A percentile compares a stretch with the other conserved stretches of the same genome.
Evolutionary conservation across 1,140 invertebrate species (phyloP).

Genomic region (Phortica variegata): DNA sequence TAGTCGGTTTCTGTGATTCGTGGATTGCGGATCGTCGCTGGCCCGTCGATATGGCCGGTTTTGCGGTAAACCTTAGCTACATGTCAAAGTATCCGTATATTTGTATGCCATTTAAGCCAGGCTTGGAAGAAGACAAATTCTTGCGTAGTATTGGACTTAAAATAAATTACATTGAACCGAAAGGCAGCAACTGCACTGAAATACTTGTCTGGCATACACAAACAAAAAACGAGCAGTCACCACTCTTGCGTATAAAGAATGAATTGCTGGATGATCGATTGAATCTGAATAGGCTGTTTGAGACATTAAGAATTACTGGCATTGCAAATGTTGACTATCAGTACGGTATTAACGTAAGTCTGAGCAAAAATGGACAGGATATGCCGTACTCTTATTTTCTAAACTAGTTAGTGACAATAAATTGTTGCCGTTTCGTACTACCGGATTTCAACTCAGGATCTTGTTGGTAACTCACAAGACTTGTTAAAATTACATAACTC

Average conservation of each 20-base stretch:
- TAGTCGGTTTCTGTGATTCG: conserved; percentile 74
- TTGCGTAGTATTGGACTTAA: conserved; percentile 66
- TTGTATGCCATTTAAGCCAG: conserved; percentile 69
- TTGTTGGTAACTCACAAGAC: no score
- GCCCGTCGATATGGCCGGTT: conserved; percentile 86
- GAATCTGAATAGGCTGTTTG: conserved; percentile 43
- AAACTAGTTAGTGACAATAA: no score
- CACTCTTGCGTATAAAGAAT: conserved; percentile 34
- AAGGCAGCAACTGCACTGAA: conserved; percentile 70
- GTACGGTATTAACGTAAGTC: no score
- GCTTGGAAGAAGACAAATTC: conserved; percentile 77
- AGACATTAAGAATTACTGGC: conserved; percentile 37
- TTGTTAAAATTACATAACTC: no score
- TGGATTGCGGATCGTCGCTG: conserved; percentile 75
- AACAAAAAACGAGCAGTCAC: conserved; percentile 61
- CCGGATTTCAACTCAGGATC: no score
- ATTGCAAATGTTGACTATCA: no score
- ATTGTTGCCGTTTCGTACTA: no score
- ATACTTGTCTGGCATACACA: conserved; percentile 77
- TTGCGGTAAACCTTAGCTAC: conserved; percentile 73
- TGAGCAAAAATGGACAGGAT: no score
- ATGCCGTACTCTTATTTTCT: no score
- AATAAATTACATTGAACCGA: conserved; percentile 71
- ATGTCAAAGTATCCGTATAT: conserved; percentile 64
- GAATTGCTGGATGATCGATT: conserved; percentile 40